Evolutionary conservation across 2,113 vertebrate genomes (phyloP).

Genomic region (Sorex araneus): DNA sequence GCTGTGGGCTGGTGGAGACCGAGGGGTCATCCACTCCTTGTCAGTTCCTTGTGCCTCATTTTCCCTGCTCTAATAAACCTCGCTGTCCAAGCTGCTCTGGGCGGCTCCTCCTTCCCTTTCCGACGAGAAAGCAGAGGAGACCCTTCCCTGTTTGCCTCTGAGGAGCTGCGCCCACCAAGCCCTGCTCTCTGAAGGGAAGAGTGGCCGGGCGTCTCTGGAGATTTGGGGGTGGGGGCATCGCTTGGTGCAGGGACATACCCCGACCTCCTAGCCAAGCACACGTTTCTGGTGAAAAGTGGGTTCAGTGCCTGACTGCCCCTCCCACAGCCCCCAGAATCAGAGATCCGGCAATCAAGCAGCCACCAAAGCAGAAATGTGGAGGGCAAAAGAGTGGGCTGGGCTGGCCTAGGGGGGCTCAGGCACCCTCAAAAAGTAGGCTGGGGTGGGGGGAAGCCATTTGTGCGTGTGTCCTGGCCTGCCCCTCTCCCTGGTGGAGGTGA

Average conservation of each 20-base stretch:
- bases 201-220: not conserved
- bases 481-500: too few relatives aligned
- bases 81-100: conserved; percentile 1
- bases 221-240: not conserved
- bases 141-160: not conserved
- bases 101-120: not conserved
- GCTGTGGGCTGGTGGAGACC: conserved; percentile 22
- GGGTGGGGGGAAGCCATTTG: not conserved
- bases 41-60: rapidly evolving
- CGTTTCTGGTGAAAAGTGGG: not conserved
- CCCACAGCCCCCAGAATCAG: not conserved
- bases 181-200: not conserved
- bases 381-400: not conserved
- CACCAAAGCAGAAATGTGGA: not conserved
- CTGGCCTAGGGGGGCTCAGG: not conserved
- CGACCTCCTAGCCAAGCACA: conserved; percentile 10
- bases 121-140: not conserved
- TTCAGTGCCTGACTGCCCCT: not conserved
- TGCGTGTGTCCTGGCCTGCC: too few relatives aligned
- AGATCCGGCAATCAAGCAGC: not conserved
- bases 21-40: not conserved
- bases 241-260: not conserved
- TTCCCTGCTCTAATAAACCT: conserved; percentile 69
- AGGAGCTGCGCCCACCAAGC: not conserved
- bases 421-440: not conserved